Evolutionary conservation across 2,113 vertebrate genomes (phyloP).

Genomic region (Ciconia stormi): DNA sequence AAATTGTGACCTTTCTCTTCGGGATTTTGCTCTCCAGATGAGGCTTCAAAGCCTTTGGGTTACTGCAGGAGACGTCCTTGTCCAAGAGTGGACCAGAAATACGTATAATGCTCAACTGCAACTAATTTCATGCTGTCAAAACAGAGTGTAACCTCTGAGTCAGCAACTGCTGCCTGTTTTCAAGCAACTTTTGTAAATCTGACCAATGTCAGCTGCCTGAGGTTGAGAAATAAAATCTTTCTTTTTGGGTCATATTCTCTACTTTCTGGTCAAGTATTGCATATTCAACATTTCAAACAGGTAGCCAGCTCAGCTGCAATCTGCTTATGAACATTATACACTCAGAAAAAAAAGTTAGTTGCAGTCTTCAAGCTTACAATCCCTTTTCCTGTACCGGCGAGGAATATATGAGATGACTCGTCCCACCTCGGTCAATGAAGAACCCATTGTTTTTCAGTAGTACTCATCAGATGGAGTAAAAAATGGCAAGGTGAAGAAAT

Average conservation of each 20-base stretch:
- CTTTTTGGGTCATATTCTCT: background rate
- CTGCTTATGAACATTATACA: background rate
- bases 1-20: constrained; percentile 42
- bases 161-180: background rate
- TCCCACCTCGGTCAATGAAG: background rate
- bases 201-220: background rate
- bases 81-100: background rate
- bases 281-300: background rate
- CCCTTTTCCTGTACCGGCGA: background rate
- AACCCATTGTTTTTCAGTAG: background rate
- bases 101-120: background rate
- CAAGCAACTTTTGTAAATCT: background rate
- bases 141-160: background rate
- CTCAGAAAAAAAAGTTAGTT: background rate
- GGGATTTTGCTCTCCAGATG: constrained; percentile 25
- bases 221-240: background rate
- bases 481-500: background rate
- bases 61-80: background rate
- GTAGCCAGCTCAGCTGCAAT: background rate
- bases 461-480: background rate
- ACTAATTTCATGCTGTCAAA: constrained; percentile 14
- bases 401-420: background rate
- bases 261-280: background rate
- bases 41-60: constrained; percentile 42
- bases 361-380: background rate